Evolutionary conservation across 1,140 invertebrate genomes (phyloP), one percentile per base, ranked within the genome.

Genomic region (Anagrus nilaparvatae): DNA sequence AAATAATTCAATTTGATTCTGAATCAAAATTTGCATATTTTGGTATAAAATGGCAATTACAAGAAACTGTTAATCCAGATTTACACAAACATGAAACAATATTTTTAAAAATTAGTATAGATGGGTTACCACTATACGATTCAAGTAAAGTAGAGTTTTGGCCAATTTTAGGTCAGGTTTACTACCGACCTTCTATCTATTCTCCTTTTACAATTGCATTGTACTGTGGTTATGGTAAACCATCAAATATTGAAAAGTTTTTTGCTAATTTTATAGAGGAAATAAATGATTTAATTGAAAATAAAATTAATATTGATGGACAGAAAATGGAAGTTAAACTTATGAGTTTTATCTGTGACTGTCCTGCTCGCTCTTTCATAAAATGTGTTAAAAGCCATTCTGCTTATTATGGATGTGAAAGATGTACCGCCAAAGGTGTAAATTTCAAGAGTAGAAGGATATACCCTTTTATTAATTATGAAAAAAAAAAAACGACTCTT

Each of bases 81-180:
- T n/a, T n/a, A n/a, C n/a, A n/a, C n/a, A n/a, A n/a, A n/a, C n/a
- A n/a, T n/a, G n/a, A n/a, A n/a, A n/a, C n/a, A n/a, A n/a, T n/a
- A n/a, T n/a, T n/a, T n/a, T 31, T 54, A 23, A 16, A 34, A 28
- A 23, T 51, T 37, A 51, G 49, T 40, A 29, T 49, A 28, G 49
- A 51, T 48, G 47, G 45, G 14, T 9, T 51, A 9, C 41, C 40
- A 16, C 19, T 53, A 24, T 51, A 39, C 40, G 48, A 48, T 30
- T 48, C 47, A 5, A 44, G 47, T 28, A 19, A 4, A 13, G 23
- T 37, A 36, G 32, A 53, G 34, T 47, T 50, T 43, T 49, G 44
- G 44, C 48, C 48, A 28, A 48, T 51, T 31, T 42, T 51, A 31
- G 40, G 43, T 21, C 47, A 51, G 46, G 17, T 49, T 36, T 24